Conservation (phyloP, 2,797 vertebrate genomes). For the Toxotes lorentzi region DNA sequence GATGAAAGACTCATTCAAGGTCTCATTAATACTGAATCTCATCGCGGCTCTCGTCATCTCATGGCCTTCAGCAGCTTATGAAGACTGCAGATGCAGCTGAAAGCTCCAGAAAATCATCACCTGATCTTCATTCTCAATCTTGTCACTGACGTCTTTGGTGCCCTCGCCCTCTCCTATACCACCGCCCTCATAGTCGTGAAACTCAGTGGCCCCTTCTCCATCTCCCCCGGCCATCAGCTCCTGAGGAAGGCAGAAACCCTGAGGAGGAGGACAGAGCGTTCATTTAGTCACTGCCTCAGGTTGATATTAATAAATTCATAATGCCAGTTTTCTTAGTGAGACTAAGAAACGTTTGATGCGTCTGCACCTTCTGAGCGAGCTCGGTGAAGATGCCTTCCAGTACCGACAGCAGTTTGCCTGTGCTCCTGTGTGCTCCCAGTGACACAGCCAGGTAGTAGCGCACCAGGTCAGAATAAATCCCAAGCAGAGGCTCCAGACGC, state of each 20-base stretch:
- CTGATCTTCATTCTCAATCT: conserved; percentile 98
- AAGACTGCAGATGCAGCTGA: background rate
- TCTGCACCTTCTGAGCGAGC: conserved; percentile 92
- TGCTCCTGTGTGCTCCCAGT: conserved; percentile 91
- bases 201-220: conserved; percentile 92
- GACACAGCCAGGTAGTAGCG: conserved; percentile 91
- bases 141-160: conserved; percentile 95
- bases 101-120: conserved; percentile 69
- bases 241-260: conserved; percentile 97
- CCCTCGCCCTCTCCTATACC: conserved; percentile 97
- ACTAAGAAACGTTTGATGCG: background rate
- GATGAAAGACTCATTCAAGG: no score
- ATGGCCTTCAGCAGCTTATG: no score
- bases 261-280: background rate
- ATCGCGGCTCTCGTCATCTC: no score
- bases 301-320: background rate
- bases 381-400: conserved; percentile 93
- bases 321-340: no score
- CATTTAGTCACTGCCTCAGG: background rate
- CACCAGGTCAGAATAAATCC: conserved; percentile 90
- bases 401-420: conserved; percentile 93
- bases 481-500: conserved; percentile 91
- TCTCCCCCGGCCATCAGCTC: conserved; percentile 90
- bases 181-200: conserved; percentile 94
- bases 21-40: no score